Conservation (phyloP, 2,888 invertebrate genomes). For the Zelleria hepariella region DNA sequence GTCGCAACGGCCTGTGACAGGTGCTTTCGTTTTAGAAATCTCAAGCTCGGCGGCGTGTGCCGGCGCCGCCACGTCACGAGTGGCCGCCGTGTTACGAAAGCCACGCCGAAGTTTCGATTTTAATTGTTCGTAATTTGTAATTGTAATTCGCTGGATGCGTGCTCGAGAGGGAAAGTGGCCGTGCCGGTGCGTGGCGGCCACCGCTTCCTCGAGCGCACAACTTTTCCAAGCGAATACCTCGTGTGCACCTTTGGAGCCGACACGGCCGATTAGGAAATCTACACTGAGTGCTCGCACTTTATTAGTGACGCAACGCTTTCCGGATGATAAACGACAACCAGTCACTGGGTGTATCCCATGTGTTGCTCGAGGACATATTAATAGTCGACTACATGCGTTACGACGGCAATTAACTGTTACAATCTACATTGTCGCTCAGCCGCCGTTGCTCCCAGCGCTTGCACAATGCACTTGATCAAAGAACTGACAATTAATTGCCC, state of each 20-base stretch:
- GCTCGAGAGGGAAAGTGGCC: slow-evolving; percentile 60
- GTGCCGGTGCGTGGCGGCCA: slow-evolving; percentile 35
- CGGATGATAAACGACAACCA: slow-evolving; percentile 14
- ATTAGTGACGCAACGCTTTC: slow-evolving; percentile 1
- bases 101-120: slow-evolving; percentile 24
- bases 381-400: slow-evolving; percentile 29
- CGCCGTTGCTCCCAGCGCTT: slow-evolving; percentile 36
- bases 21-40: slow-evolving; percentile 48
- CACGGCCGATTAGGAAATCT: background rate
- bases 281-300: background rate
- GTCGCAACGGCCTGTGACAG: slow-evolving; percentile 22
- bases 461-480: slow-evolving; percentile 62
- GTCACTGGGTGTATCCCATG: slow-evolving; percentile 3
- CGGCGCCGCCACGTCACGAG: slow-evolving; percentile 29
- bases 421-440: slow-evolving; percentile 36
- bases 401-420: slow-evolving; percentile 31
- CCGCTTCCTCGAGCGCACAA: slow-evolving; percentile 32
- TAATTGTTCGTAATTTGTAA: slow-evolving; percentile 23
- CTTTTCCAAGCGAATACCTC: background rate
- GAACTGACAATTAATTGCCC: slow-evolving; percentile 49
- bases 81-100: slow-evolving; percentile 29
- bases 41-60: slow-evolving; percentile 14
- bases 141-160: slow-evolving; percentile 40
- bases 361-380: slow-evolving; percentile 52
- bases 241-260: background rate